These are phyloP conservation scores for Scaptomyza polygonia DNA, from an alignment of 2,888 invertebrate species.

Conservation along the genomic window DNA sequence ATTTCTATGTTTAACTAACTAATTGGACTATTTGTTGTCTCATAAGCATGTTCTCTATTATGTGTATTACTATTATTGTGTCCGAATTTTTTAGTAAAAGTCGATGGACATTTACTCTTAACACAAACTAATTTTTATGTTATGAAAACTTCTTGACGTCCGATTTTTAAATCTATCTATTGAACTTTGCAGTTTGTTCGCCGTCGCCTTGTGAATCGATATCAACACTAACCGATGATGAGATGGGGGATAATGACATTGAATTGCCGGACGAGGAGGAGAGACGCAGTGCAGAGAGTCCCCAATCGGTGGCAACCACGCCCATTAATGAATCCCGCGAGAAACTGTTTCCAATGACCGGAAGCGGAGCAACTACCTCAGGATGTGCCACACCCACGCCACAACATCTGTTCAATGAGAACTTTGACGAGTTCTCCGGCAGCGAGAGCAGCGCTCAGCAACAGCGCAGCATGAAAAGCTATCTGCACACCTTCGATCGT, in stretches of 20 bases:
- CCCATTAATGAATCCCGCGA: constrained; percentile 83
- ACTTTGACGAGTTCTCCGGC: constrained; percentile 73
- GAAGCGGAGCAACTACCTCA: constrained; percentile 77
- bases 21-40: constrained; percentile 18
- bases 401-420: constrained; percentile 73
- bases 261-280: constrained; percentile 57
- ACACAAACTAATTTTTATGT: constrained; percentile 41
- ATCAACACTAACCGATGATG: constrained; percentile 88
- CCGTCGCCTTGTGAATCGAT: constrained; percentile 92
- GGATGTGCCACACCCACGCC: constrained; percentile 69
- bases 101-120: constrained; percentile 9
- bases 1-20: constrained; percentile 16
- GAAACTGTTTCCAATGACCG: constrained; percentile 77
- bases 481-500: constrained; percentile 87
- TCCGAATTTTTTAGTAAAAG: too few relatives aligned
- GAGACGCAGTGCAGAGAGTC: constrained; percentile 53
- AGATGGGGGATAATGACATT: constrained; percentile 75
- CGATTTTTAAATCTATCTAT: constrained; percentile 10
- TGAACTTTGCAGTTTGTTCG: constrained; percentile 87
- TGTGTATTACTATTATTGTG: constrained; percentile 15
- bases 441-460: constrained; percentile 69
- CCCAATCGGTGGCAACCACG: constrained; percentile 71
- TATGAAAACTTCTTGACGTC: not conserved
- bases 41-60: constrained; percentile 47
- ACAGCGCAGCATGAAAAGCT: constrained; percentile 82